Base-by-base conservation (phyloP, 2,888 invertebrate genomes). In the Cyclophora punctaria region DNA sequence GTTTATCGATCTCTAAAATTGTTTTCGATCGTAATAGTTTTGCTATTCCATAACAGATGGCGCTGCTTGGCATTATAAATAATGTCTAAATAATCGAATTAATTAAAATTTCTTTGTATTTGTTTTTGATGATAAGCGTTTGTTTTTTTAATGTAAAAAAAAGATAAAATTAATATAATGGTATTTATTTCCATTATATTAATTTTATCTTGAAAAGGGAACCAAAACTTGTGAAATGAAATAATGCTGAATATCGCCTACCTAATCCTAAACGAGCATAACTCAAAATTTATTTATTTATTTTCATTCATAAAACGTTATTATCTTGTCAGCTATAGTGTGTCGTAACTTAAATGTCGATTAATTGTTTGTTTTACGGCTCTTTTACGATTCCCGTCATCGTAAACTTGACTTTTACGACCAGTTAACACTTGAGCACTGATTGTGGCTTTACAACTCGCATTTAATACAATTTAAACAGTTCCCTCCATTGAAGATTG, bases 331-430 rank as follows among this genome's bases (percentile, higher is more conserved):
- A 55, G 53, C 57, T 66, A 63, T 20, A 67, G 63, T 63, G 71
- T 67, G 53, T 41, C 51, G 58, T 64, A 61, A 66, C 69, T 67
- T 69, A 68, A 67, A 69, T 64, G 64, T 64, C 57, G 51, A 70
- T 68, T 84, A 83, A 84, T 86, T 84, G 82, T 87, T 86, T 83
- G 82, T 85, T 87, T 87, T 80, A 86, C 82, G 84, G 80, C 77
- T 75, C 70, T 73, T 85, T 86, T 82, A 83, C 80, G 84, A 86
- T 75, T 69, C 78, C 75, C 73, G 73, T 75, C 71, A 75, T 82
- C 81, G 80, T 85, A 79, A 80, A 78, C 69, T 78, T 80, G 85
- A 85, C 84, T 65, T 85, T 87, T 81, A 88, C 85, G 87, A 84
- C 78, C 83, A 70, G 69, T 78, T 81, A 73, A 78, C 85, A 82